Evolutionary conservation across 1,140 invertebrate species (phyloP).

Genomic region (Drosophila nebulosa): DNA sequence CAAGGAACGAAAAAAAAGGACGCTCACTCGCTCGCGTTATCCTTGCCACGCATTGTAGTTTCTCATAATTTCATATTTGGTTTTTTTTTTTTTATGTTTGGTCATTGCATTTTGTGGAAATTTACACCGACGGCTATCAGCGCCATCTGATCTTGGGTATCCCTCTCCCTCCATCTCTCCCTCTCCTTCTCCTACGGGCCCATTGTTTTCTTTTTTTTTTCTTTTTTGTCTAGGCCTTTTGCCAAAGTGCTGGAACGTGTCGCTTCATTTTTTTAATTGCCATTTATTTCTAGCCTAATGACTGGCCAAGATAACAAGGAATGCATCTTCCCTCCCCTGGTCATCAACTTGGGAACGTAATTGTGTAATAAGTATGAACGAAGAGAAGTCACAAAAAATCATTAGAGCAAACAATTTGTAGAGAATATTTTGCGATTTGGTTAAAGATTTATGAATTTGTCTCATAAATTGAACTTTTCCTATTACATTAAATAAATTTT

Average conservation of each 20-base stretch:
- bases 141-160: constrained; percentile 23
- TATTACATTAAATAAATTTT: too few relatives aligned
- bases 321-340: background rate
- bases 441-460: too few relatives aligned
- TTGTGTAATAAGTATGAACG: background rate
- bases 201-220: constrained; percentile 12
- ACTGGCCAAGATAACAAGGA: background rate
- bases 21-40: constrained; percentile 16
- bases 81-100: constrained; percentile 57
- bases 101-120: constrained; percentile 74
- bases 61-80: constrained; percentile 76
- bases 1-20: background rate
- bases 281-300: constrained; percentile 58
- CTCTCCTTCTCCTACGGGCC: background rate
- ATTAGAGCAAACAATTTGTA: background rate
- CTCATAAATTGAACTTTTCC: too few relatives aligned
- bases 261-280: constrained; percentile 52
- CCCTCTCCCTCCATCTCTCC: too few relatives aligned
- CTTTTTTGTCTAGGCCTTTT: background rate
- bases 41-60: constrained; percentile 35
- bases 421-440: too few relatives aligned
- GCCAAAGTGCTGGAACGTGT: constrained; percentile 67
- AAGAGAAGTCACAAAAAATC: background rate
- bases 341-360: background rate
- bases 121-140: constrained; percentile 55